Percentiles rank a stretch among this genome's conserved stretches.
phyloP scores from a whole-genome alignment of 2,888 invertebrate genomes.

The Lapara coniferarum region DNA sequence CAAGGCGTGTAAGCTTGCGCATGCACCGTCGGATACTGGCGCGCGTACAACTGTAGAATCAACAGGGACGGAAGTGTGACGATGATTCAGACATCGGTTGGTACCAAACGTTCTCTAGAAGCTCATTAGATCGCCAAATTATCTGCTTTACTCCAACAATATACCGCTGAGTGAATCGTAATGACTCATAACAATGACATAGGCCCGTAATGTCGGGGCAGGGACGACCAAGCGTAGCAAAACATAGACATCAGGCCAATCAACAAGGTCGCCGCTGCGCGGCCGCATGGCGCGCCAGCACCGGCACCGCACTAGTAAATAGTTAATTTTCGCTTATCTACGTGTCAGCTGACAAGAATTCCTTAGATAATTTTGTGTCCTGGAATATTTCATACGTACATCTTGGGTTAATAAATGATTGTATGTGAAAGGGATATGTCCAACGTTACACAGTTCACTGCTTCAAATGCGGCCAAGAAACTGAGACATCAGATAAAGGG shows the following conservation, averaged over 20 bases:
- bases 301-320: neutral
- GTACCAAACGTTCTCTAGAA: conserved; percentile 63
- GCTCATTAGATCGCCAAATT: conserved; percentile 51
- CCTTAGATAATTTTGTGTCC: neutral
- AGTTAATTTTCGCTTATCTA: conserved; percentile 7
- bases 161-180: conserved; percentile 41
- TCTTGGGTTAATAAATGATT: neutral
- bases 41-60: conserved; percentile 40
- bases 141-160: conserved; percentile 47
- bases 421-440: too few relatives aligned
- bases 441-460: too few relatives aligned
- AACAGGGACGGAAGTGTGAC: conserved; percentile 63
- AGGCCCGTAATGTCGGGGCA: conserved; percentile 41
- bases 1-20: conserved; percentile 71
- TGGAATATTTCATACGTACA: neutral
- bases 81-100: conserved; percentile 68
- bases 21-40: conserved; percentile 62
- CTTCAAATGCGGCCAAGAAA: too few relatives aligned
- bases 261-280: conserved; percentile 8
- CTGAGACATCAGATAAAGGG: too few relatives aligned
- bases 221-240: conserved; percentile 25
- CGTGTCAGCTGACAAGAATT: neutral
- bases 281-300: neutral
- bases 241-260: conserved; percentile 17
- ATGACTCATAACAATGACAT: conserved; percentile 64